Percentiles rank a stretch among this genome's conserved stretches.
Evolutionary conservation across 2,797 vertebrate genomes (phyloP).

Genomic region (Rhynchotus rufescens): DNA sequence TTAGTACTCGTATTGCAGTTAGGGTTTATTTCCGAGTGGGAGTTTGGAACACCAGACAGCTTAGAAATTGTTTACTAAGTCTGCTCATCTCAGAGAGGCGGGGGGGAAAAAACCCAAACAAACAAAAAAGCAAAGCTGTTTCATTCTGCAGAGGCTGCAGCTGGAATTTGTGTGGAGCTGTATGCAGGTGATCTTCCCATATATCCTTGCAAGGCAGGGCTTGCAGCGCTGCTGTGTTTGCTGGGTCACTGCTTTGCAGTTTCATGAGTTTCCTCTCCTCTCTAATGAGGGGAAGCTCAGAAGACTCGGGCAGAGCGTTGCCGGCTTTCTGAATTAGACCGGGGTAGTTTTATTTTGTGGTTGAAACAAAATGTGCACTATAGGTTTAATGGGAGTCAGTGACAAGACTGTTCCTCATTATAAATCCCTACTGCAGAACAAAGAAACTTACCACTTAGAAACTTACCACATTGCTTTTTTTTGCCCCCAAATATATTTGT

Average conservation of each 20-base stretch:
- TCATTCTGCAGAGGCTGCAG: slow-evolving; percentile 6
- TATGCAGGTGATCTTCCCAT: slow-evolving; percentile 21
- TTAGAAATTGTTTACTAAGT: slow-evolving; percentile 18
- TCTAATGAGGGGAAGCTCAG: not conserved
- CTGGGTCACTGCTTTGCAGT: not conserved
- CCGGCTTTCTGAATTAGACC: slow-evolving; percentile 10
- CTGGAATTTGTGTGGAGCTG: slow-evolving; percentile 9
- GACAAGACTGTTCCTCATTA: not conserved
- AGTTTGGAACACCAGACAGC: slow-evolving; percentile 41
- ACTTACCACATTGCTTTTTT: no score
- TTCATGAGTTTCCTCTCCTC: not conserved
- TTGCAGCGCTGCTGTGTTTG: slow-evolving; percentile 6
- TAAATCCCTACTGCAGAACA: not conserved
- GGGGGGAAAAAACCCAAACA: slow-evolving; percentile 1
- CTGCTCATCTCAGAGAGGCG: slow-evolving; percentile 19
- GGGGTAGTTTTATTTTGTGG: slow-evolving; percentile 8
- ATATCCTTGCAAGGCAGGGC: slow-evolving; percentile 11
- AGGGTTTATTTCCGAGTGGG: slow-evolving; percentile 43
- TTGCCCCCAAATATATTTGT: not conserved
- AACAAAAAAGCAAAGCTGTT: not conserved
- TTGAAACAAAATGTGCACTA: not conserved
- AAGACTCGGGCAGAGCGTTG: not conserved
- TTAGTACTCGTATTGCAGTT: not conserved
- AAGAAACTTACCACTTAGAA: not conserved
- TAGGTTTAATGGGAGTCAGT: not conserved